Evolutionary conservation across 1,140 invertebrate species (phyloP), one percentile per base, ranked within the genome.

Genomic region (Lepidurus couesii): DNA sequence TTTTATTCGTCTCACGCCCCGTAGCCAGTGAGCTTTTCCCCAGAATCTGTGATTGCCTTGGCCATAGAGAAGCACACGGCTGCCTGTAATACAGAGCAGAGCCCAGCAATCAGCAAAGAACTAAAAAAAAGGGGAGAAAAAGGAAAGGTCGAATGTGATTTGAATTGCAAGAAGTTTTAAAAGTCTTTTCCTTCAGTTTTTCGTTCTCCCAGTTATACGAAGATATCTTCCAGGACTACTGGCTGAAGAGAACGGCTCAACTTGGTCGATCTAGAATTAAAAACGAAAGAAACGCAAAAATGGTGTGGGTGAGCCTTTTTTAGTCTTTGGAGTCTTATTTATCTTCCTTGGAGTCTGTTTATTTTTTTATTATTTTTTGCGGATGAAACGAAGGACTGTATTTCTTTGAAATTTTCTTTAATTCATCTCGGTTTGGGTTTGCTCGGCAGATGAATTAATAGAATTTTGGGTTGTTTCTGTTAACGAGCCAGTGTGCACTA

Each of bases 91-190:
- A 65, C 53, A 65, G 53, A 65, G 53, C 53, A 21, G 21, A 65
- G 53, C 53, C 53, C 53, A 65, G 53, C 53, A 65, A 65, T 65
- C 53, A 65, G 53, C 53, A 9, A n/a, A 65, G 53, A 65, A 65
- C n/a, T 65, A 21, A 65, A 21, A n/a, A 65, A 65, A 21, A 21
- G 53, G 21, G 53, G 53, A 65, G 21, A 65, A 21, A 65, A 9
- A 8, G 53, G 21, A 65, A 65, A 65, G 53, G 53, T 65, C 53
- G 53, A 65, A 65, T 65, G 53, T 65, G 53, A 65, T 65, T 65
- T 65, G 53, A 65, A 65, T 65, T 21, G 53, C 53, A 21, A 65
- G 21, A 65, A 65, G 53, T 65, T 65, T 21, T n/a, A 7, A 21
- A 65, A 65, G 5, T 7, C 21, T 65, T 65, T 21, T 16, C 53